These are phyloP conservation scores for Lasaia peninsularis DNA, from an alignment of 1,140 invertebrate species.

Conservation along the genomic window DNA sequence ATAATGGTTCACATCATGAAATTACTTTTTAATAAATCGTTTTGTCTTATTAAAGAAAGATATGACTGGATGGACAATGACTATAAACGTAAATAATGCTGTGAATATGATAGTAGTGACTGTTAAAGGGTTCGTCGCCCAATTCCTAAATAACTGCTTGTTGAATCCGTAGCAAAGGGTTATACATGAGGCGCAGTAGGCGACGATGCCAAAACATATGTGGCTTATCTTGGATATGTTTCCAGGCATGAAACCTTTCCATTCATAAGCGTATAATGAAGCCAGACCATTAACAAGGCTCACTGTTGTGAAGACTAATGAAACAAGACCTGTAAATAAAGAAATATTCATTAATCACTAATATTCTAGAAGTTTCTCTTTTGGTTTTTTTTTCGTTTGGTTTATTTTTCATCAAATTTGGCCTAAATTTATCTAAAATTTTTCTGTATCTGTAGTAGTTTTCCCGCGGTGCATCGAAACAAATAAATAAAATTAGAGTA, in stretches of 20 bases:
- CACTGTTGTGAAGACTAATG: constrained; percentile 21
- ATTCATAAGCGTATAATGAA: constrained; percentile 43
- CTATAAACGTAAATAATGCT: constrained; percentile 34
- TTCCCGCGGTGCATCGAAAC: no score
- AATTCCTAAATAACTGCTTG: constrained; percentile 36
- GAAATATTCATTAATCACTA: not conserved
- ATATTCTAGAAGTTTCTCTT: no score
- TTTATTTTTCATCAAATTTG: no score
- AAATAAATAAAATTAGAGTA: no score
- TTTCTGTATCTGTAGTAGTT: no score
- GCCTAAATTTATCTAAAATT: no score
- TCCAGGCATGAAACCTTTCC: constrained; percentile 34
- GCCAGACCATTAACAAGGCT: constrained; percentile 25
- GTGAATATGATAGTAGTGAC: constrained; percentile 34
- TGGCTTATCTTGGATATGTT: constrained; percentile 46
- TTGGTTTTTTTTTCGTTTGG: no score
- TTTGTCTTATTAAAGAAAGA: constrained; percentile 36
- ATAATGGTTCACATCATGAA: no score
- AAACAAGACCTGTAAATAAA: constrained; percentile 32
- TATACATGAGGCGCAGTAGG: constrained; percentile 36
- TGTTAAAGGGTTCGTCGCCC: constrained; percentile 31
- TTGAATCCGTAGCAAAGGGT: constrained; percentile 46
- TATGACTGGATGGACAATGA: constrained; percentile 44
- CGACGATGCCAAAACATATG: constrained; percentile 47
- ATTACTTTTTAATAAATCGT: constrained; percentile 19